These are phyloP conservation scores for Apaloderma vittatum DNA, from an alignment of 2,113 vertebrate genomes.

Conservation along the genomic window DNA sequence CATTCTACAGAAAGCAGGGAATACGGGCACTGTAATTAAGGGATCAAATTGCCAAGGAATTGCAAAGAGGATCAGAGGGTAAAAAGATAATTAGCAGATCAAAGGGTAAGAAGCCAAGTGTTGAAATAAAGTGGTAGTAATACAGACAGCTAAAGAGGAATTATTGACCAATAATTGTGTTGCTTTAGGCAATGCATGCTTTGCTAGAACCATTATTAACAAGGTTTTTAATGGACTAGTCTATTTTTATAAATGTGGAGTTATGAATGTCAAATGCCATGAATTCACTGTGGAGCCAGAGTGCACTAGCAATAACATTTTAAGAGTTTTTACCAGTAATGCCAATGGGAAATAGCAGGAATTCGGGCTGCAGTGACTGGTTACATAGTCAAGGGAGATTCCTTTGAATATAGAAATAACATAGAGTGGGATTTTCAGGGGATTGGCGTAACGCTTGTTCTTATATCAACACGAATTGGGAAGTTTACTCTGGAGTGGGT, in stretches of 20 bases:
- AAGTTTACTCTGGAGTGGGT: neutral
- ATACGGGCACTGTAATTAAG: conserved; percentile 45
- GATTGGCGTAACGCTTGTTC: neutral
- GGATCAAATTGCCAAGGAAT: conserved; percentile 52
- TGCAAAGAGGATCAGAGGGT: conserved; percentile 48
- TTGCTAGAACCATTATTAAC: conserved; percentile 41
- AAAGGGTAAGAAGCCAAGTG: conserved; percentile 53
- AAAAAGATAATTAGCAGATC: conserved; percentile 65
- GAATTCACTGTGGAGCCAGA: neutral
- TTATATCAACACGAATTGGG: neutral
- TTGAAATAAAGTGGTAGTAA: conserved; percentile 37
- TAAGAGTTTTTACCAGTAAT: neutral
- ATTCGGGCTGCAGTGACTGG: neutral
- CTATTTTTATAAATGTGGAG: conserved; percentile 12
- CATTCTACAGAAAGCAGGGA: neutral
- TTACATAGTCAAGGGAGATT: neutral
- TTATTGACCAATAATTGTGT: conserved; percentile 67
- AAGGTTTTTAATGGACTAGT: conserved; percentile 18
- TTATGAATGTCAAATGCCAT: conserved; percentile 5
- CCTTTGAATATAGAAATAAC: neutral
- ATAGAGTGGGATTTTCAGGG: neutral
- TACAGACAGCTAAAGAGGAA: conserved; percentile 40
- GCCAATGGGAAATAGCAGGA: neutral
- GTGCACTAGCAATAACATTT: neutral
- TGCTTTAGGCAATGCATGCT: conserved; percentile 7